Base-by-base conservation (phyloP, 2,888 invertebrate species). In the Zeuzera pyrina region DNA sequence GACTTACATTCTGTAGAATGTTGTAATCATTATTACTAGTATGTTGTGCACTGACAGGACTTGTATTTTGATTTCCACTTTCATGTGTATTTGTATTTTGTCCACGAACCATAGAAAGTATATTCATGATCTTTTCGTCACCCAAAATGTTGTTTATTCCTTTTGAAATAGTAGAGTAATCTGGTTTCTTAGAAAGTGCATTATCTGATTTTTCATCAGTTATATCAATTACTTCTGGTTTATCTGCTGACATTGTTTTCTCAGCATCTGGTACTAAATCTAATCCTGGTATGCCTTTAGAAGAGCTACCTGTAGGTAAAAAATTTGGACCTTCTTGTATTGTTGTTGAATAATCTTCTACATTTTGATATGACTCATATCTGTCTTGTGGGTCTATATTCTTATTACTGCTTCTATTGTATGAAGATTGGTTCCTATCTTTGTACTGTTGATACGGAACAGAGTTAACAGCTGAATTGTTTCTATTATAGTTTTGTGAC, bases 241-340 rank as follows among this genome's bases (percentile, higher is more conserved):
- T 46, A 29, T 42, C 46, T 12, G 37, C 47, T 11, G 25, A 19
- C 15, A 36, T 23, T 15, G 36, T 19, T 48, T 54, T 70, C 24
- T 69, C 68, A 36, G 43, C 55, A 3, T 86, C 85, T 41, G 78
- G 81, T 6, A 90, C 88, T 37, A 91, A 81, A 78, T 92, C 91
- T 35, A 92, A 77, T 0, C 92, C 92, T 6, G 92, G 92, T 53
- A 92, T 92, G 24, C 87, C 88, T 48, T 86, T 87, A 30, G 57
- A 49, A 30, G 35, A 30, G 41, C 40, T 39, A 26, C 41, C n/a
- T 26, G 43, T 15, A 31, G 1, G 15, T 14, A 15, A n/a, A 26
- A 8, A 26, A 15, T 15, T 13, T n/a, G n/a, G n/a, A n/a, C n/a
- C n/a, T n/a, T n/a, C n/a, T n/a, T n/a, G n/a, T 8, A 5, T 8